Percentiles rank a stretch among this genome's conserved stretches.
Conservation (phyloP, 2,797 vertebrate genomes). For the Spea hammondii region DNA sequence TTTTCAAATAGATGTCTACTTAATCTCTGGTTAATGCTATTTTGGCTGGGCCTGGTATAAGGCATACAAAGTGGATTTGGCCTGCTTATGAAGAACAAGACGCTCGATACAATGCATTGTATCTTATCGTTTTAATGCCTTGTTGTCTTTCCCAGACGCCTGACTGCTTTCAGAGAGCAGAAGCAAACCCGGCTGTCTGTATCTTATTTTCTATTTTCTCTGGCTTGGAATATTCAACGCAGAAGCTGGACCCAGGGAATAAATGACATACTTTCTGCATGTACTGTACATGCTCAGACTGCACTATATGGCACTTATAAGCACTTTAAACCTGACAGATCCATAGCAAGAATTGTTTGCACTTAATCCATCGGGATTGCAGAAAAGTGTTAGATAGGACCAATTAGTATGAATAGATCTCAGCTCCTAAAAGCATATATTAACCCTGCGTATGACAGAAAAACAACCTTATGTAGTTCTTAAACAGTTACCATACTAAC, state of each 20-base stretch:
- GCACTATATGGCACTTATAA: not conserved
- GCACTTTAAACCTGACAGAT: slow-evolving; percentile 8
- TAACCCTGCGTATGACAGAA: not conserved
- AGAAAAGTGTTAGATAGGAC: not conserved
- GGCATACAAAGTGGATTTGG: no score
- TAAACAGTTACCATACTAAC: slow-evolving; percentile 1
- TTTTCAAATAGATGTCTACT: not conserved
- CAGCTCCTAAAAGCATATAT: not conserved
- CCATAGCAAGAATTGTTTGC: slow-evolving; percentile 2
- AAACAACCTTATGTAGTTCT: slow-evolving; percentile 1
- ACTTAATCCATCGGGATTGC: slow-evolving; percentile 13
- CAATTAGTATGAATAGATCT: slow-evolving; percentile 1
- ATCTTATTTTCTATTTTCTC: slow-evolving; percentile 8
- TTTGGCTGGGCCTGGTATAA: not conserved
- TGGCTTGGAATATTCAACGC: not conserved
- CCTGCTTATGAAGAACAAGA: not conserved
- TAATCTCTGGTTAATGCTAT: not conserved
- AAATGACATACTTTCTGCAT: slow-evolving; percentile 9
- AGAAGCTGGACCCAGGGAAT: not conserved
- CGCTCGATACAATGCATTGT: not conserved
- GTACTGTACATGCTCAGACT: not conserved
- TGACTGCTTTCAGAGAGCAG: not conserved
- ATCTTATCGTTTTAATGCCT: not conserved
- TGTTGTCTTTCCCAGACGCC: not conserved
- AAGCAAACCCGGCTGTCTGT: not conserved